A percentile compares a stretch with the other conserved stretches of the same genome.
Evolutionary conservation across 2,888 invertebrate species (phyloP).

Genomic region (Caenorhabditis becei): DNA sequence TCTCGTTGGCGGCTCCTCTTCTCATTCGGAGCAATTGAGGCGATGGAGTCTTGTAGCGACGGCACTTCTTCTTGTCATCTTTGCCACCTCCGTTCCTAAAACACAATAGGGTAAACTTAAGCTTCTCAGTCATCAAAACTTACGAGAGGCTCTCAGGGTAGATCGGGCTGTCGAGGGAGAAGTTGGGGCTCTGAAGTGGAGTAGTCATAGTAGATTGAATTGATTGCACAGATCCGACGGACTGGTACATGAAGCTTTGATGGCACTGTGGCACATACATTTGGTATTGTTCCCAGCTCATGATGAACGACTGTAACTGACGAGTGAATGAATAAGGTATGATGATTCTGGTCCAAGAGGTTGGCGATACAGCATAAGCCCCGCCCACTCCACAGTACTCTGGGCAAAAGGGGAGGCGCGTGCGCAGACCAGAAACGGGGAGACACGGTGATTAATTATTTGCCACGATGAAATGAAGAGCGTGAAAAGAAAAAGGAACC

Average conservation of each 20-base stretch:
- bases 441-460: constrained; percentile 51
- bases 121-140: constrained; percentile 9
- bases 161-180: constrained; percentile 50
- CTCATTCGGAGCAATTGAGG: constrained; percentile 77
- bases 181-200: constrained; percentile 67
- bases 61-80: constrained; percentile 61
- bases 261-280: constrained; percentile 56
- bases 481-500: constrained; percentile 28
- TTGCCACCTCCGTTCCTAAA: constrained; percentile 57
- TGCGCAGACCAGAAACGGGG: constrained; percentile 15
- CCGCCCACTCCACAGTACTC: constrained; percentile 62
- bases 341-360: constrained; percentile 28
- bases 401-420: constrained; percentile 33
- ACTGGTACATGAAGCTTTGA: constrained; percentile 36
- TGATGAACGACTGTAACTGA: constrained; percentile 28
- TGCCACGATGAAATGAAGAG: constrained; percentile 47
- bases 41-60: constrained; percentile 80
- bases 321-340: constrained; percentile 5
- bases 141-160: constrained; percentile 46
- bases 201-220: constrained; percentile 55
- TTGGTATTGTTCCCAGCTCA: constrained; percentile 65
- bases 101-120: constrained; percentile 5
- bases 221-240: constrained; percentile 30
- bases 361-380: constrained; percentile 32
- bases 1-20: constrained; percentile 76